Base-by-base conservation (phyloP, 1,140 invertebrate genomes). In the Brachystomella parvula region DNA sequence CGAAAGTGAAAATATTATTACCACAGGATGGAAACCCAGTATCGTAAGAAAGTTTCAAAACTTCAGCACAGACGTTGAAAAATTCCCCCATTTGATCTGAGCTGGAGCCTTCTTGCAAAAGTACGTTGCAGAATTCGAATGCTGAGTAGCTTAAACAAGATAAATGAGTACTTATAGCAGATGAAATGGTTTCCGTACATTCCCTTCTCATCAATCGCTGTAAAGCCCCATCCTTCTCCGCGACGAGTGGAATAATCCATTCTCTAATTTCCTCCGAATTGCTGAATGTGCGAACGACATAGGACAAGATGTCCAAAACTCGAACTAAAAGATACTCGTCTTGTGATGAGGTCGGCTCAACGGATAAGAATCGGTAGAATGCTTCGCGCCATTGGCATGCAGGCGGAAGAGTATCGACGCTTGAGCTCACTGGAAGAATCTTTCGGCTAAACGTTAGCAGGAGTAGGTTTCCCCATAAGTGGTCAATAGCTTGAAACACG, bases 311-410 rank as follows among this genome's bases (percentile, higher is more conserved):
- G 21, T 73, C 66, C 3, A 73, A 29, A 12, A 70, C 64, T 49
- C 61, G 33, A 9, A 63, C 56, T 0, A 70, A 49, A 19, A 73
- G 44, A 12, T 68, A 53, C 56, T 70, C 71, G 57, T 73, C 71
- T 59, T 70, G 68, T 0, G 32, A 15, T 31, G 49, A 63, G 2
- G 68, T 70, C 28, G 71, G 71, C 59, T 70, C 71, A n/a, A 73
- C 66, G n/a, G 64, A 73, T 30, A 73, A 49, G 64, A 70, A 73
- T 31, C 69, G 21, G 49, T 66, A 70, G 57, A 73, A 73, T 26
- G 71, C 26, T 15, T 68, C 69, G 33, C 67, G n/a, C 66, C 66
- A 73, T 31, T 56, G 2, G 47, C 26, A 35, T 60, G 9, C 12
- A 57, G 28, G 21, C 6, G n/a, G 53, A 32, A 30, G 21, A 60